Percentiles rank a stretch among this genome's conserved stretches.
Evolutionary conservation across 2,113 vertebrate genomes (phyloP).

Genomic region (Bettongia penicillata): DNA sequence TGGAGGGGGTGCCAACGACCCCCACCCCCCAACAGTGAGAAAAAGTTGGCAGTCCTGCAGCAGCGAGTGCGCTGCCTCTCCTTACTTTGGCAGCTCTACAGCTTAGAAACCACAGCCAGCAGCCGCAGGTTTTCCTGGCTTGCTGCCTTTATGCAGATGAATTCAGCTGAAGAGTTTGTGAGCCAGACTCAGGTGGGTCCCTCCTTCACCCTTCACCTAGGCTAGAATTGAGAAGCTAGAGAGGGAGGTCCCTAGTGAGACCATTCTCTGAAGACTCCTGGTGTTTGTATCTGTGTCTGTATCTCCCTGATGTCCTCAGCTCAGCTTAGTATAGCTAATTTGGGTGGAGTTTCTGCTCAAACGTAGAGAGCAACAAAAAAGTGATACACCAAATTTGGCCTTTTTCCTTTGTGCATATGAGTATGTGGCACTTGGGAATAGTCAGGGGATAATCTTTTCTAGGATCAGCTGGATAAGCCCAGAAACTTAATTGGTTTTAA

Average conservation of each 20-base stretch:
- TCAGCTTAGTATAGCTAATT: neutral
- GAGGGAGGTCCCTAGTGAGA: neutral
- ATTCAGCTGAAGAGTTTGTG: constrained; percentile 42
- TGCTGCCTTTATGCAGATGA: constrained; percentile 64
- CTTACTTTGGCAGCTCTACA: constrained; percentile 56
- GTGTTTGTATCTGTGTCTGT: neutral
- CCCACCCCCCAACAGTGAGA: constrained; percentile 40
- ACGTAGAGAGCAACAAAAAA: no score
- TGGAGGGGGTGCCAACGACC: neutral
- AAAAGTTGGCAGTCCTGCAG: constrained; percentile 58
- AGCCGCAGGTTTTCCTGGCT: constrained; percentile 48
- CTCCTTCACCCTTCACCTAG: neutral
- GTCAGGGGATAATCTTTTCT: neutral
- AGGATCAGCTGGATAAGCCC: neutral
- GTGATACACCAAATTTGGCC: neutral
- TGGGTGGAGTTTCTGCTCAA: neutral
- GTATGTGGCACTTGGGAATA: neutral
- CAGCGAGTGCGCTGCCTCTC: constrained; percentile 58
- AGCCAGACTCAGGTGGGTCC: constrained; percentile 51
- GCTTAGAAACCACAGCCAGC: constrained; percentile 44
- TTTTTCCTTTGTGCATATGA: neutral
- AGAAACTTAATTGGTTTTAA: no score
- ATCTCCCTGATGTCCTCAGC: neutral
- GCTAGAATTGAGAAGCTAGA: neutral
- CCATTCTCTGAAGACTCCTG: neutral